Conservation (phyloP, 2,888 invertebrate species). For the Flexamia atlantica region DNA sequence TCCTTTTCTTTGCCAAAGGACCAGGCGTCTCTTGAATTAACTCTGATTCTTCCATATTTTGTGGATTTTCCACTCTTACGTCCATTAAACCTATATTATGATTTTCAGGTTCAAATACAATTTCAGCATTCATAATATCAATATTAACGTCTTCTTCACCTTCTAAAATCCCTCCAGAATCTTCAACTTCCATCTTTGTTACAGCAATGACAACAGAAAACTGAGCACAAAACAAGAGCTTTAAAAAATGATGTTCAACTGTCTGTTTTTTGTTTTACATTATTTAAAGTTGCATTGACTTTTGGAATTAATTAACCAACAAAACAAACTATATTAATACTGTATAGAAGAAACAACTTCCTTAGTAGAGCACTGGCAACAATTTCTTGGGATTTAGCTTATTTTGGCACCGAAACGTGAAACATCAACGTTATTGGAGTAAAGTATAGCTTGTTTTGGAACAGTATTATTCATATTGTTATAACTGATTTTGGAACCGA, state of each 20-base stretch:
- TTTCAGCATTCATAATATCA: slow-evolving; percentile 30
- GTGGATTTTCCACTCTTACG: not conserved
- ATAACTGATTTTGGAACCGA: slow-evolving; percentile 15
- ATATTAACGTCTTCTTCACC: slow-evolving; percentile 1
- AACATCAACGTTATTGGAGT: not conserved
- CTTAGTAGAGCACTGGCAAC: too few relatives aligned
- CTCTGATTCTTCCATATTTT: slow-evolving; percentile 1
- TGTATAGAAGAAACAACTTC: not conserved
- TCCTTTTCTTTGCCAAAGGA: not conserved
- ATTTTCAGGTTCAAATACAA: slow-evolving; percentile 19
- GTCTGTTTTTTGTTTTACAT: not conserved
- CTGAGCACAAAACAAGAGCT: not conserved
- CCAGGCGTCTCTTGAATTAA: not conserved
- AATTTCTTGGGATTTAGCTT: not conserved
- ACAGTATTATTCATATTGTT: not conserved
- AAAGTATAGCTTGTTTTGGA: not conserved
- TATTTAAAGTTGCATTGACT: not conserved
- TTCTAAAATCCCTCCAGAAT: not conserved
- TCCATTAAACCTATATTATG: not conserved
- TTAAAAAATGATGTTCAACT: not conserved
- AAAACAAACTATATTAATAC: not conserved
- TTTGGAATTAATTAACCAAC: slow-evolving; percentile 9
- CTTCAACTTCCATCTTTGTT: not conserved
- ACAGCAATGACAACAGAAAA: not conserved
- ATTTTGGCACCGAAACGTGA: not conserved